Percentiles rank a stretch among this genome's conserved stretches.
Conservation (phyloP, 2,888 invertebrate species). For the Ecliptopera silaceata region DNA sequence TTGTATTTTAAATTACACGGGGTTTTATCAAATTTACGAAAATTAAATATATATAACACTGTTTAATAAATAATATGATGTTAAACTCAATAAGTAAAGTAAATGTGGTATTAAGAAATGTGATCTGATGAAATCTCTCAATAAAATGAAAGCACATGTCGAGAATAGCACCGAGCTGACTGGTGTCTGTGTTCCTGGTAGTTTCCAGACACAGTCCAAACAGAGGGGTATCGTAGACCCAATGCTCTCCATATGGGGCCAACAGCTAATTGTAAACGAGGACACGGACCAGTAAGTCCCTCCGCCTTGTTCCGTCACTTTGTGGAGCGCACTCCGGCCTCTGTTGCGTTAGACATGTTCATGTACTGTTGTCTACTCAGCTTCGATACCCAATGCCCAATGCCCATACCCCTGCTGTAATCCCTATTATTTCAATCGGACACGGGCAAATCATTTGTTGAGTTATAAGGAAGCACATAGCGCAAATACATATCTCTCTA, state of each 20-base stretch:
- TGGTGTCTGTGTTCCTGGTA: conserved; percentile 80
- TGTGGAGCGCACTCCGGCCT: conserved; percentile 58
- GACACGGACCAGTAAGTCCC: conserved; percentile 97
- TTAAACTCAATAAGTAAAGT: neutral
- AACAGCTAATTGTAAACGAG: conserved; percentile 98
- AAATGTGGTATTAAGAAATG: neutral
- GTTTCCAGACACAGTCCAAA: conserved; percentile 94
- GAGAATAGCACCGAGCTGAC: conserved; percentile 53
- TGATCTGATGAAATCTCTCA: conserved; percentile 20
- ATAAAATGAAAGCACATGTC: conserved; percentile 38
- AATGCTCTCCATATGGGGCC: conserved; percentile 99
- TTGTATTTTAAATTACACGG: conserved; percentile 23
- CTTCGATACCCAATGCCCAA: conserved; percentile 52
- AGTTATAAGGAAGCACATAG: too few relatives aligned
- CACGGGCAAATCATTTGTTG: conserved; percentile 55
- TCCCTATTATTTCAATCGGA: conserved; percentile 47
- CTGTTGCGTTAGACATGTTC: conserved; percentile 47
- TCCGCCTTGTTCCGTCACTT: conserved; percentile 45
- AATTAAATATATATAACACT: neutral
- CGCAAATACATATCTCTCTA: too few relatives aligned
- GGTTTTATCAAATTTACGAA: conserved; percentile 18
- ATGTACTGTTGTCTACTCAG: conserved; percentile 51
- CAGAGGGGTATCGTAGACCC: conserved; percentile 98
- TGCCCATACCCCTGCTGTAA: conserved; percentile 52
- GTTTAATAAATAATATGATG: too few relatives aligned